Evolutionary conservation across 2,888 invertebrate genomes (phyloP), one percentile per base, ranked within the genome.

Genomic region (Cistogaster globosa): DNA sequence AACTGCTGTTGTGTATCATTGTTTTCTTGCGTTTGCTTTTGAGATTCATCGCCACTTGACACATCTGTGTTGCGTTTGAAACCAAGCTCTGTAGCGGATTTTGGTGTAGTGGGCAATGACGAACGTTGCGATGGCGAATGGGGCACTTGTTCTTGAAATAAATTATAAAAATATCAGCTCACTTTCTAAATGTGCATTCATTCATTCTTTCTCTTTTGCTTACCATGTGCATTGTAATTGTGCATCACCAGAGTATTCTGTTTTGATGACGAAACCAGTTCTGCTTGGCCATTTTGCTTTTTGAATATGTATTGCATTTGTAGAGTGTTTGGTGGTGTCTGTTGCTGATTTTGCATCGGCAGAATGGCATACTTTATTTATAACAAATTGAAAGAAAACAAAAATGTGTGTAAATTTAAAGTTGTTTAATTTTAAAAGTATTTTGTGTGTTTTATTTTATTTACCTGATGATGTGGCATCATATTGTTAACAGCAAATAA

Each of bases 1-100:
- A 97, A 97, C 87, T 93, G 91, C 82, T 93, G 91, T 83, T 93
- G 92, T 32, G 88, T 88, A 58, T 89, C 90, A 69, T 78, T 79
- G 14, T 83, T 87, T 45, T 88, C 90, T 69, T 90, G 90, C 57
- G 88, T 89, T 38, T 89, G 91, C 12, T 91, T 90, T 60, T 88
- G 89, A 20, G 88, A 88, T 38, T 89, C 90, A 36, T 90, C 90
- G 18, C 82, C 87, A 1, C 88, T 88, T 12, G 77, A 55, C 12
- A 81, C 11, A 51, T 76, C 69, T 45, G 81, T 60, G 26, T 84
- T 85, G 14, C 86, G 78, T 38, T 88, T 82, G 1, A 87, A 88
- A 22, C 88, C 77, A 63, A 86, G 84, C 32, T 88, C 89, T 45
- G 91, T 87, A 5, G 89, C 90, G 42, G 93, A 93, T 84, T 92